A percentile compares a stretch with the other conserved stretches of the same genome.
Evolutionary conservation across 2,797 vertebrate genomes (phyloP).

Genomic region (Thripadectes ignobilis): DNA sequence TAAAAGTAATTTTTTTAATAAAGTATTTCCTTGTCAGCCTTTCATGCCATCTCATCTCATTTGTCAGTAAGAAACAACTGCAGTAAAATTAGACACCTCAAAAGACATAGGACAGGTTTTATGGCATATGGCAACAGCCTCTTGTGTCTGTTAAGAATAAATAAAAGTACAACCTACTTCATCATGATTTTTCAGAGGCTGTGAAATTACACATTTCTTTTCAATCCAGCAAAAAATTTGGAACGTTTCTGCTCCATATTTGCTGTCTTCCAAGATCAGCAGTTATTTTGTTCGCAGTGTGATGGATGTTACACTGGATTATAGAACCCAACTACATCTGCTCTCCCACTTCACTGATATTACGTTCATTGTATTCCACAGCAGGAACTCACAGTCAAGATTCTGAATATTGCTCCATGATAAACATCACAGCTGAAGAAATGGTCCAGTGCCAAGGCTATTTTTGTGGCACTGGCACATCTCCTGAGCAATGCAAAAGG

Average conservation of each 20-base stretch:
- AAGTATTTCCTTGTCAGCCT: background rate
- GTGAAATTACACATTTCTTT: conserved; percentile 57
- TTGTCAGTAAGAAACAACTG: conserved; percentile 32
- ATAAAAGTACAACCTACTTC: conserved; percentile 33
- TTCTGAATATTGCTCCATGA: conserved; percentile 24
- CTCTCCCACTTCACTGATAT: conserved; percentile 49
- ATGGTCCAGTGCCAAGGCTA: conserved; percentile 42
- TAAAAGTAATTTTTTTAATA: background rate
- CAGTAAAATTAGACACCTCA: conserved; percentile 38
- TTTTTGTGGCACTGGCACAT: conserved; percentile 26
- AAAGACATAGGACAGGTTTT: background rate
- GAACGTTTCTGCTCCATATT: conserved; percentile 12
- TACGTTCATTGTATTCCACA: conserved; percentile 63
- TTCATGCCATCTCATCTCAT: background rate
- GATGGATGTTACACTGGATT: conserved; percentile 48
- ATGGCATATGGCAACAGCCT: conserved; percentile 8
- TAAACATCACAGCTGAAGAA: conserved; percentile 66
- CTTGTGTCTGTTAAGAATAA: conserved; percentile 4
- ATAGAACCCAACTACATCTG: conserved; percentile 42
- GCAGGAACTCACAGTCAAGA: conserved; percentile 63
- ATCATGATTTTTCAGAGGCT: conserved; percentile 39
- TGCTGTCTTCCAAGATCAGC: conserved; percentile 40
- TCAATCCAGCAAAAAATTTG: conserved; percentile 41
- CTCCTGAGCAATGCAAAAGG: conserved; percentile 38
- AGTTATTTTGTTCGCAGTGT: conserved; percentile 50